Base-by-base conservation (phyloP, 2,797 vertebrate species). In the Parauchenoglanis punctatus region DNA sequence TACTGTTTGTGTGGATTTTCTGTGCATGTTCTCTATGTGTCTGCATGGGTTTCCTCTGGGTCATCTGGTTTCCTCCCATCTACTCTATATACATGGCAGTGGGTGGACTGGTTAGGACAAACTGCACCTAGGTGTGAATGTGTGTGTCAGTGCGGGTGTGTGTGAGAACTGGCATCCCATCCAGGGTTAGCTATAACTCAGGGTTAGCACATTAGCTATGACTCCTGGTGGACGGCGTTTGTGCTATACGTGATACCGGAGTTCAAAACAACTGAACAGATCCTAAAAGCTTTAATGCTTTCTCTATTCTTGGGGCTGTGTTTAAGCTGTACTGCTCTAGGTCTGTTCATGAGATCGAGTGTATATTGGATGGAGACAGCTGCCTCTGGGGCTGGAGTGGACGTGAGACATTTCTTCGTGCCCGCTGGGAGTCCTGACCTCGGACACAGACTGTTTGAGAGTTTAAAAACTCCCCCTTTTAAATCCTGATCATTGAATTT, bases 401-500 rank as follows among this genome's bases (percentile, higher is more conserved):
- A 67, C 8, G 4, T 58, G 81, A 75, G 73, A 83, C n/a, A 81
- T 87, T 68, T 87, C 52, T 68, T 7, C 2, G 25, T 35, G 86
- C 12, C 81, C 87, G 81, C 44, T 85, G 80, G 35, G 52, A 72
- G 28, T 13, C 75, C 65, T 86, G 81, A 86, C 81, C 63, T 86
- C 59, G 46, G 25, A 90, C 49, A 52, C 65, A 20, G 35, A 28
- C 49, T 63, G 63, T 84, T 56, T 81, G 4, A 40, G 35, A 25
- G 52, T 31, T 75, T 58, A 31, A 85, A 85, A 58, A 28, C 23
- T 82, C n/a, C 25, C 28, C 25, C n/a, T 78, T 84, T 46, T 59
- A 28, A 81, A 68, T 63, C 61, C n/a, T 67, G 63, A 84, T 52
- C 1, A 28, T 15, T 81, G 5, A 44, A 75, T 40, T 54, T 56